Percentiles rank a stretch among this genome's conserved stretches.
phyloP scores from a whole-genome alignment of 2,888 invertebrate species.

The Gerris lacustris region DNA sequence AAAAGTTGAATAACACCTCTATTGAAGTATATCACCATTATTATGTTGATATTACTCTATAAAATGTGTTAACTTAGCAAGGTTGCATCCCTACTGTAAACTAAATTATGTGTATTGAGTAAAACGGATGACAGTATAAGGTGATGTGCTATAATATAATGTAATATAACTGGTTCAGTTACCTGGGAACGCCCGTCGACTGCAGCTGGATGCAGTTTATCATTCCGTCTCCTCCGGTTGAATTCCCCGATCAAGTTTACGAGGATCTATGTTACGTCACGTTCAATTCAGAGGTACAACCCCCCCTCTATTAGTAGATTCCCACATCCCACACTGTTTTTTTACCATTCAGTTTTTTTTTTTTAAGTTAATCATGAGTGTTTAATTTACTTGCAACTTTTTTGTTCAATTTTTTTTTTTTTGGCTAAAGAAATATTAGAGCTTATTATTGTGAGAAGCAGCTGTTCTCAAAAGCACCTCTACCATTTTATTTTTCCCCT shows the following conservation, averaged over 20 bases:
- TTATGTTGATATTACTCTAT: no score
- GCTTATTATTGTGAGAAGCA: no score
- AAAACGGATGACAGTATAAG: no score
- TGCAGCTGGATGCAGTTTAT: constrained; percentile 57
- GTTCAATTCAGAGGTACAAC: constrained; percentile 57
- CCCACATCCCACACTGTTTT: neutral
- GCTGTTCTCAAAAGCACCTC: no score
- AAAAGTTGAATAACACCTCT: no score
- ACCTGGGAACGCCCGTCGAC: constrained; percentile 33
- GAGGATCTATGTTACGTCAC: constrained; percentile 81
- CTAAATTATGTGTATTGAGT: no score
- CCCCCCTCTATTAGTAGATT: neutral
- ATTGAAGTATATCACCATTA: no score
- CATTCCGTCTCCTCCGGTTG: constrained; percentile 47
- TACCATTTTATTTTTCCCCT: no score
- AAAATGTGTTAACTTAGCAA: no score
- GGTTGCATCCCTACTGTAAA: no score
- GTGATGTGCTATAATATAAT: no score
- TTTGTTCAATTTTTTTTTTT: constrained; percentile 25
- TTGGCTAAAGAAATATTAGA: constrained; percentile 20
- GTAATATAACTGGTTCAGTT: neutral
- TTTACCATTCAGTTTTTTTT: neutral
- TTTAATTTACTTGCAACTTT: constrained; percentile 11
- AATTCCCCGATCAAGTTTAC: constrained; percentile 62
- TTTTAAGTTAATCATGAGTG: neutral